Evolutionary conservation across 2,797 vertebrate genomes (phyloP), one percentile per base, ranked within the genome.

Genomic region (Botia kubotai): DNA sequence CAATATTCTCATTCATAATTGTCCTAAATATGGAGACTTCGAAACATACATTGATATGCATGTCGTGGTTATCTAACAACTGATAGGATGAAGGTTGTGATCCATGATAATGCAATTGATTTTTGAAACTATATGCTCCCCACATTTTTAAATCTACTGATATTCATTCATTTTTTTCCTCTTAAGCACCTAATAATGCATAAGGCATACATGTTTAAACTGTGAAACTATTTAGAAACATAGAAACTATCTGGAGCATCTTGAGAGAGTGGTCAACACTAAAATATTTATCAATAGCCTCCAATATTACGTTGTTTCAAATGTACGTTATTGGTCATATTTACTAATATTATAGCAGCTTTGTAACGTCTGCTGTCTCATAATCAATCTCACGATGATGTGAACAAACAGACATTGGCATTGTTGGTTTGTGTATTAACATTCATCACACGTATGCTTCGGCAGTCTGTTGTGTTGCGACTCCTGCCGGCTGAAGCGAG

Each of bases 401-500:
- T 48, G 17, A 75, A 33, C 21, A 48, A 63, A 75, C 17, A 63
- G 21, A 39, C 19, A n/a, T 73, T 55, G 17, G 23, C 19, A 33
- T 68, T 16, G 23, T 33, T 43, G 17, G 2, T 23, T 46, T 46
- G 17, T 12, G 19, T 23, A 60, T 83, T 63, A 70, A 29, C 19
- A 74, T 79, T 74, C 76, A 26, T 19, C 48, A 16, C 77, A 69
- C 80, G 75, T 60, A 12, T 69, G 65, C 26, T 2, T 33, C 19
- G 55, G 29, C 55, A 29, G 67, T 62, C 58, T 46, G 70, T 53
- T 46, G 72, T 73, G 67, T 57, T 77, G 83, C 86, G 86, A 78
- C 84, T 82, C 85, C 89, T 88, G 86, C 81, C 55, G 76, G 76
- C 55, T 86, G 88, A 83, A 53, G 62, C 76, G 83, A 89, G 83